Evolutionary conservation across 1,140 invertebrate genomes (phyloP).

Genomic region (Drosophila persimilis): DNA sequence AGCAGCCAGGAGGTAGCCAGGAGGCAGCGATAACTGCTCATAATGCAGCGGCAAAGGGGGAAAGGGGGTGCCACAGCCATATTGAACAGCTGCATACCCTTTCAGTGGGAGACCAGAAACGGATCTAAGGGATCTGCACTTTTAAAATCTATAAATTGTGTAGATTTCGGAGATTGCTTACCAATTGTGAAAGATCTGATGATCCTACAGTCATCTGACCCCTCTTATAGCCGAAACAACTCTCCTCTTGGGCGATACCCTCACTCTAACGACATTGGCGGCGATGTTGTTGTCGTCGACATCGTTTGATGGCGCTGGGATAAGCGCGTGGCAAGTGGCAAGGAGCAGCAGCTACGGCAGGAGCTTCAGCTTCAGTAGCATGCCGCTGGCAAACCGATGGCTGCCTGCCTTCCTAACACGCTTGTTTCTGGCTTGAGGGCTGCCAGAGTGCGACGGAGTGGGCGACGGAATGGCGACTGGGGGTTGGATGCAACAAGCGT

Average conservation of each 20-base stretch:
- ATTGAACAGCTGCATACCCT: background rate
- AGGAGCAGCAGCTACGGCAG: conserved; percentile 35
- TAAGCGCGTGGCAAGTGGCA: conserved; percentile 68
- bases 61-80: background rate
- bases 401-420: conserved; percentile 41
- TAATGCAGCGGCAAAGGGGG: conserved; percentile 62
- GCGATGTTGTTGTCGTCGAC: conserved; percentile 53
- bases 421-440: conserved; percentile 15
- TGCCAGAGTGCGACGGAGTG: background rate
- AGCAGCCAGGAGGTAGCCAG: conserved; percentile 9
- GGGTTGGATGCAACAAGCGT: conserved; percentile 72
- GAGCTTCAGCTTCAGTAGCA: conserved; percentile 37
- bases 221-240: background rate
- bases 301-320: conserved; percentile 75
- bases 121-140: too few relatives aligned
- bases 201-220: too few relatives aligned
- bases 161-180: too few relatives aligned
- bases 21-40: conserved; percentile 65
- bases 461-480: conserved; percentile 7
- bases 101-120: too few relatives aligned
- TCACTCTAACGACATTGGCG: conserved; percentile 38
- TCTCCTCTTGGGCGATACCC: conserved; percentile 10
- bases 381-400: conserved; percentile 70
- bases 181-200: too few relatives aligned
- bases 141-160: too few relatives aligned